Conservation (phyloP, 2,888 invertebrate genomes). For the Cryptus viduatorius region DNA sequence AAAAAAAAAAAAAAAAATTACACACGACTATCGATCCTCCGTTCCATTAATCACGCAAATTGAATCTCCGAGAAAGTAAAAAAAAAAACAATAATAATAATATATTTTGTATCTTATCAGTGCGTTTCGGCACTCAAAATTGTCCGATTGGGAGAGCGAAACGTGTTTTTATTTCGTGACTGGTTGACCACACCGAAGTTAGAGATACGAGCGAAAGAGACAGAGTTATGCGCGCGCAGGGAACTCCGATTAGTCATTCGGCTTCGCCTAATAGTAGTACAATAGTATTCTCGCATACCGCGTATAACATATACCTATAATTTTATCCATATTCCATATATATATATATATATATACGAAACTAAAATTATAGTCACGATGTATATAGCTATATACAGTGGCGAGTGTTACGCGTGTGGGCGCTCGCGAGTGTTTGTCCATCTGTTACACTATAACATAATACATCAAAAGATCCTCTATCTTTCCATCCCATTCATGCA, state of each 20-base stretch:
- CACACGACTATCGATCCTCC: too few relatives aligned
- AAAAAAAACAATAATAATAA: not conserved
- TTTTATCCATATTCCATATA: constrained; percentile 1
- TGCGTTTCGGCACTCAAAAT: not conserved
- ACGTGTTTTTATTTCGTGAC: constrained; percentile 34
- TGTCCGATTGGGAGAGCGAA: not conserved
- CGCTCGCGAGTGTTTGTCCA: constrained; percentile 27
- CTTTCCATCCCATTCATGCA: constrained; percentile 31
- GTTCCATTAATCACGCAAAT: too few relatives aligned
- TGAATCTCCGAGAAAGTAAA: not conserved
- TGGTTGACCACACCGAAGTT: constrained; percentile 26
- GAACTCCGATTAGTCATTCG: constrained; percentile 48
- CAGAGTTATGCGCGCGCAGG: constrained; percentile 37
- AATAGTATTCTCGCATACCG: not conserved
- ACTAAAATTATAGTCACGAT: not conserved
- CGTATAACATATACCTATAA: not conserved
- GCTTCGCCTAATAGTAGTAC: constrained; percentile 12
- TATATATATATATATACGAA: not conserved
- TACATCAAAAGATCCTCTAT: constrained; percentile 45
- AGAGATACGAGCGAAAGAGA: not conserved
- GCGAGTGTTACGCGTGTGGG: constrained; percentile 31
- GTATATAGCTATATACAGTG: not conserved
- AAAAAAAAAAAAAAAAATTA: too few relatives aligned
- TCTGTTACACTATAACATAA: constrained; percentile 30
- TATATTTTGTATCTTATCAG: constrained; percentile 9